Conservation (phyloP, 2,113 vertebrate species). For the Perca schrenkii region DNA sequence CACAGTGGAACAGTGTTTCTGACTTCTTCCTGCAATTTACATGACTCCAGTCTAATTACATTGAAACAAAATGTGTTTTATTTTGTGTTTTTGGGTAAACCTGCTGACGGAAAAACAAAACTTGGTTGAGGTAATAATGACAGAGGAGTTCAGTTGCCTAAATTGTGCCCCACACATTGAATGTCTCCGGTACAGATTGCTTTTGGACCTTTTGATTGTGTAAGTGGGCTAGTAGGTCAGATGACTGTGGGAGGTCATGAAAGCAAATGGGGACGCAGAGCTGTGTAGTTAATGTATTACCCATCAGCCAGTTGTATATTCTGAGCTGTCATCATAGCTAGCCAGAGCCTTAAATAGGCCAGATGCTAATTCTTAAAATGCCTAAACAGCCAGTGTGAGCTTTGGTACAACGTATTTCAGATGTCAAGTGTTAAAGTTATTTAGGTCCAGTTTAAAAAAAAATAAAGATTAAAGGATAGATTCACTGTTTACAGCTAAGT, state of each 20-base stretch:
- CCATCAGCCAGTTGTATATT: slow-evolving; percentile 2
- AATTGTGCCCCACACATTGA: background rate
- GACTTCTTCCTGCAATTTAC: too few species aligned
- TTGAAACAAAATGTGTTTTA: too few species aligned
- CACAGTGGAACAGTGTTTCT: too few species aligned
- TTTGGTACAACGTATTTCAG: background rate
- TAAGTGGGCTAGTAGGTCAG: slow-evolving; percentile 34
- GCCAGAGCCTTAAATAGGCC: background rate
- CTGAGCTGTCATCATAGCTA: background rate
- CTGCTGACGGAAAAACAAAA: too few species aligned
- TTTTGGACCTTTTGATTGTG: background rate
- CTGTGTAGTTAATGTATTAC: slow-evolving; percentile 23
- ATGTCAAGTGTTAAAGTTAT: background rate
- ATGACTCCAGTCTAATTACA: too few species aligned
- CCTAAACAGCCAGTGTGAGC: slow-evolving; percentile 2
- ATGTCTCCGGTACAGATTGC: background rate
- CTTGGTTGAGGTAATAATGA: background rate
- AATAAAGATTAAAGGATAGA: background rate
- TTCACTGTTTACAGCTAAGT: background rate
- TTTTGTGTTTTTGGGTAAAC: too few species aligned
- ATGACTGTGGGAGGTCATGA: background rate
- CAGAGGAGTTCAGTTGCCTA: background rate
- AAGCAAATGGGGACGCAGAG: slow-evolving; percentile 6
- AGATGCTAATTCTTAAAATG: slow-evolving; percentile 4
- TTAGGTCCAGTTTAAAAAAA: background rate